These are phyloP conservation scores for Tuta absoluta DNA, from an alignment of 2,888 invertebrate genomes.

Conservation along the genomic window DNA sequence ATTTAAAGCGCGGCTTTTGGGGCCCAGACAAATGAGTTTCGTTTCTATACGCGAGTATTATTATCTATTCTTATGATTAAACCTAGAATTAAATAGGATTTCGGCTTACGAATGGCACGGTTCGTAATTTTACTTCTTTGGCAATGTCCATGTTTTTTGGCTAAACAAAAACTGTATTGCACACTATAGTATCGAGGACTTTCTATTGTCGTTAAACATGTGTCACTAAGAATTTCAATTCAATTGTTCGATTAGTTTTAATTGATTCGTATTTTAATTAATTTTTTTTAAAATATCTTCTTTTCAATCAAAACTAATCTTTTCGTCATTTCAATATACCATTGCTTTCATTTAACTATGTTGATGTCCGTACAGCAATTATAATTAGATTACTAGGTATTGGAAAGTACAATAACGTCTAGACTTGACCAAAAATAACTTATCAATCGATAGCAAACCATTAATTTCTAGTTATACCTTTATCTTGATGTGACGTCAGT, in stretches of 20 bases:
- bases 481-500: constrained; percentile 39
- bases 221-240: not conserved
- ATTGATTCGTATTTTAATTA: too few relatives aligned
- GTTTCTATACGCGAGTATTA: too few relatives aligned
- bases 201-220: not conserved
- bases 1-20: too few relatives aligned
- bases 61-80: too few relatives aligned
- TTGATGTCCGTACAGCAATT: too few relatives aligned
- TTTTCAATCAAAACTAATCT: too few relatives aligned
- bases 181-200: not conserved
- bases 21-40: too few relatives aligned
- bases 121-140: not conserved
- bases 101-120: not conserved
- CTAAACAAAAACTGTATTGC: too few relatives aligned
- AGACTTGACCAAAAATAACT: constrained; percentile 27
- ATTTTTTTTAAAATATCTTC: too few relatives aligned
- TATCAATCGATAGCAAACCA: constrained; percentile 31
- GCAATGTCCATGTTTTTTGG: not conserved
- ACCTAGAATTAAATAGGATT: not conserved
- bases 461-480: constrained; percentile 36
- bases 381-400: not conserved
- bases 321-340: too few relatives aligned
- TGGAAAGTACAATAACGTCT: constrained; percentile 24
- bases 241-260: not conserved
- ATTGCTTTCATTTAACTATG: too few relatives aligned